Percentiles rank a stretch among this genome's conserved stretches.
phyloP scores from a whole-genome alignment of 2,113 vertebrate genomes.

The Donacobius atricapilla region DNA sequence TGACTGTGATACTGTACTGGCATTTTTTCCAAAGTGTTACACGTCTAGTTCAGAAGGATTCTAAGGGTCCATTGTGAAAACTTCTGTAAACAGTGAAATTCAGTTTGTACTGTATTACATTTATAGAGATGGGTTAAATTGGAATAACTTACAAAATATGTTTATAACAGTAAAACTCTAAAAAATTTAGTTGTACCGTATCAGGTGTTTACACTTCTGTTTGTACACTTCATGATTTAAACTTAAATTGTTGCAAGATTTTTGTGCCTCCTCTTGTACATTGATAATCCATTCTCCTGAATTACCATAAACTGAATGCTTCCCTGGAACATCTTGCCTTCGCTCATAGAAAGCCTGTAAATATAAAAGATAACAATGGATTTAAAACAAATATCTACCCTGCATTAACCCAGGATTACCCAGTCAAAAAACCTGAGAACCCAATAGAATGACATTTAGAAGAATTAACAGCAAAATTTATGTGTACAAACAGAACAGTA shows the following conservation, averaged over 20 bases:
- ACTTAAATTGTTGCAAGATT: conserved; percentile 37
- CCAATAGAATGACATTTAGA: not conserved
- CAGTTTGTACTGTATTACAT: conserved; percentile 59
- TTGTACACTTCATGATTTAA: conserved; percentile 68
- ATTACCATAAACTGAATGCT: not conserved
- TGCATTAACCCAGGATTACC: no score
- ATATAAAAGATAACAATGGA: not conserved
- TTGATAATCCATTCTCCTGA: not conserved
- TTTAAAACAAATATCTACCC: not conserved
- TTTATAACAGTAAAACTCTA: conserved; percentile 47
- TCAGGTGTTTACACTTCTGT: conserved; percentile 68
- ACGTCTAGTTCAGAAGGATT: conserved; percentile 31
- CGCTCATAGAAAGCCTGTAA: conserved; percentile 2
- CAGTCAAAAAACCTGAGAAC: not conserved
- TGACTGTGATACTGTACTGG: conserved; percentile 53
- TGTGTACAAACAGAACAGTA: conserved; percentile 59
- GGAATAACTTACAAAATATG: conserved; percentile 60
- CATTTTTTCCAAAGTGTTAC: conserved; percentile 49
- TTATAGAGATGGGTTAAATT: conserved; percentile 53
- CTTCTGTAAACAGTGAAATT: conserved; percentile 59
- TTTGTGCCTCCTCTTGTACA: conserved; percentile 33
- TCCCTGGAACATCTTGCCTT: conserved; percentile 47
- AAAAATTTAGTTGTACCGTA: conserved; percentile 63
- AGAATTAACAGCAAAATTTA: not conserved
- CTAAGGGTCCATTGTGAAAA: conserved; percentile 55